phyloP scores from a whole-genome alignment of 92 coral and sea anemone species.

The Zoanthus sansibaricus region DNA sequence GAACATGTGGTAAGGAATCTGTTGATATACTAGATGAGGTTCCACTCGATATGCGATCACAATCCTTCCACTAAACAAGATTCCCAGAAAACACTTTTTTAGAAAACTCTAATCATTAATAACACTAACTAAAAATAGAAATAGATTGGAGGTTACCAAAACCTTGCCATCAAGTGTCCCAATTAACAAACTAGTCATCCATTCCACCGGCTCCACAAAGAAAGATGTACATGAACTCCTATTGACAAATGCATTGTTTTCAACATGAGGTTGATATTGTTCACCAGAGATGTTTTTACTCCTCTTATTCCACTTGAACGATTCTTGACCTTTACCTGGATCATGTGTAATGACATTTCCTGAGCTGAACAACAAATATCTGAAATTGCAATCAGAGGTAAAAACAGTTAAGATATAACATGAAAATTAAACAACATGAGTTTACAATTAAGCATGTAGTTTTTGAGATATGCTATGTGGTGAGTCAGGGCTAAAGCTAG shows the following conservation, averaged over 20 bases:
- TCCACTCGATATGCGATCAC: too few relatives aligned
- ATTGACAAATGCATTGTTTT: neutral
- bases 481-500: too few relatives aligned
- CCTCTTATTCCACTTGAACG: conserved; percentile 76
- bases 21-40: too few relatives aligned
- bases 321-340: conserved; percentile 74
- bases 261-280: conserved; percentile 25
- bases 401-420: neutral
- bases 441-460: too few relatives aligned
- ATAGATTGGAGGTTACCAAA: neutral
- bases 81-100: too few relatives aligned
- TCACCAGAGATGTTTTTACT: neutral
- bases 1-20: too few relatives aligned
- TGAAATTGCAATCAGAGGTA: neutral
- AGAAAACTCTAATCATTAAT: too few relatives aligned
- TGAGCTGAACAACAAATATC: conserved; percentile 64
- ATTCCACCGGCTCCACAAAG: conserved; percentile 89
- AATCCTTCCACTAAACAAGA: too few relatives aligned
- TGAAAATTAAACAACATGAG: too few relatives aligned
- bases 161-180: conserved; percentile 90
- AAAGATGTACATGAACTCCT: conserved; percentile 76
- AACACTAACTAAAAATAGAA: neutral
- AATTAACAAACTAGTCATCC: conserved; percentile 81
- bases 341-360: conserved; percentile 67
- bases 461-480: too few relatives aligned